Evolutionary conservation across 2,797 vertebrate genomes (phyloP).

Genomic region (Pteropus rufus): DNA sequence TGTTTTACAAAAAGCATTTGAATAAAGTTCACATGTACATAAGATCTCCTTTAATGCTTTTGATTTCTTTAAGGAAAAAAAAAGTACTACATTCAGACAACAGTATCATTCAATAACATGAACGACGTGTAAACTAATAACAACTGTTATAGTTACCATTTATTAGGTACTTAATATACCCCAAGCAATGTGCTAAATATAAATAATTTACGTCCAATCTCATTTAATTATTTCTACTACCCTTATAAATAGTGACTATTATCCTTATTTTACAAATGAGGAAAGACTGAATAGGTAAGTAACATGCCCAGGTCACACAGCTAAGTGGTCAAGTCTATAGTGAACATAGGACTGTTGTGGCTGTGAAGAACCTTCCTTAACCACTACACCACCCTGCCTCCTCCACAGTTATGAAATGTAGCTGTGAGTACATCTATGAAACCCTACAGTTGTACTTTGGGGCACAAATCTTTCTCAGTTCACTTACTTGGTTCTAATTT

Average conservation of each 20-base stretch:
- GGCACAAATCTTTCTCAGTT: slow-evolving; percentile 1
- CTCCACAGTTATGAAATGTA: neutral
- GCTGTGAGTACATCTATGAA: neutral
- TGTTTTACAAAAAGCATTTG: neutral
- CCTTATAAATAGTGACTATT: neutral
- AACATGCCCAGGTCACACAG: neutral
- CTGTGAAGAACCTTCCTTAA: neutral
- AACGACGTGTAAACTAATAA: slow-evolving; percentile 9
- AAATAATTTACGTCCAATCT: neutral
- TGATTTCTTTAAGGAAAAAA: neutral
- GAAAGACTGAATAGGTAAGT: neutral
- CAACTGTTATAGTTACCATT: neutral
- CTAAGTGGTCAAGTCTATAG: neutral
- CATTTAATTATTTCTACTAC: slow-evolving; percentile 30
- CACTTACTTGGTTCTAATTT: slow-evolving; percentile 6
- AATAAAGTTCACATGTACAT: neutral
- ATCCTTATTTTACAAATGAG: slow-evolving; percentile 19
- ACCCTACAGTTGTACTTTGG: neutral
- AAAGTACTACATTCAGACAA: neutral
- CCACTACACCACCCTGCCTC: neutral
- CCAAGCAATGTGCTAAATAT: neutral
- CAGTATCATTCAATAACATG: slow-evolving; percentile 20
- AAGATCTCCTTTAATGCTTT: slow-evolving; percentile 17
- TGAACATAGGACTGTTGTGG: neutral
- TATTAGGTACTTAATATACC: neutral